Evolutionary conservation across 2,113 vertebrate species (phyloP), one percentile per base, ranked within the genome.

Genomic region (Tachycineta bicolor): DNA sequence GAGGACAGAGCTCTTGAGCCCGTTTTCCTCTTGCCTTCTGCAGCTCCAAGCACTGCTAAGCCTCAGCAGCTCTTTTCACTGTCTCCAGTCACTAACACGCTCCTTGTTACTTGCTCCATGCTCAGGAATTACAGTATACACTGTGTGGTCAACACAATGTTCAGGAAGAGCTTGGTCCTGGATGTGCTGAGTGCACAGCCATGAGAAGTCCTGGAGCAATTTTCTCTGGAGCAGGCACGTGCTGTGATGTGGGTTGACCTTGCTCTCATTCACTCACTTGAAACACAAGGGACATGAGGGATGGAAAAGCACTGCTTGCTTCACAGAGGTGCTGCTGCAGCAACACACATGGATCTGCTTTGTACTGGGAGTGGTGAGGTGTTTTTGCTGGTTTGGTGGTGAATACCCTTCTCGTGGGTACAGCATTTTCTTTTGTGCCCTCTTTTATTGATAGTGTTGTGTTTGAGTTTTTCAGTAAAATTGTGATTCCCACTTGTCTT

Each of bases 281-380:
- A 68, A 90, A 63, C 22, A 21, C 12, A 46, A 50, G 41, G 22
- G 59, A 7, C 14, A 44, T 34, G 37, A 37, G 37, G 33, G 33
- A 37, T 43, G 24, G 65, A 71, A 86, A 33, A 26, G 43, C 19
- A 28, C 49, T 7, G 1, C 39, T 75, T 62, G 31, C 43, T 67
- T 91, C 7, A 1, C 21, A 59, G 71, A 58, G 10, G 25, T 70
- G 47, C 26, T 91, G 43, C 60, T 85, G 83, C 65, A 31, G 21
- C 46, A 65, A 59, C 60, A 25, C 44, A 29, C 1, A 5, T 69
- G 14, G 25, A 34, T 52, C 31, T 70, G 37, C 75, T 79, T 88
- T 10, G 9, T 39, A 15, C 21, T 5, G 3, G 34, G n/a, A 84
- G 9, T 11, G 7, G 29, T n/a, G 0, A 2, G 12, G 15, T 58